Evolutionary conservation across 2,888 invertebrate species (phyloP).

Genomic region (Sinodicranocentrus sp.): DNA sequence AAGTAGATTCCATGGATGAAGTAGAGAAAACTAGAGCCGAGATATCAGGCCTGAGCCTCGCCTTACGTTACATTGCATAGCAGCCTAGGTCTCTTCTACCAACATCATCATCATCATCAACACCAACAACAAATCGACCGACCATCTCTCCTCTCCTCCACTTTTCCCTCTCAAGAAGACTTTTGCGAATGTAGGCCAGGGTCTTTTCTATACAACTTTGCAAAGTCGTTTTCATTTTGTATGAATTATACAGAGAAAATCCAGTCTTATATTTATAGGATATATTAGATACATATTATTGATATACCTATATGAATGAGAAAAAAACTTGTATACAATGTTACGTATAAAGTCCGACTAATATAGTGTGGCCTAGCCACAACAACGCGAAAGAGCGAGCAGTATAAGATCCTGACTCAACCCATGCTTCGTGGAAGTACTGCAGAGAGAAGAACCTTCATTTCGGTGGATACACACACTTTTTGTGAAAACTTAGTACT

Average conservation of each 20-base stretch:
- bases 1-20: not conserved
- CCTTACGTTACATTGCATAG: not conserved
- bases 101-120: constrained; percentile 21
- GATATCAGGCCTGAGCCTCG: constrained; percentile 4
- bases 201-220: constrained; percentile 67
- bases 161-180: constrained; percentile 46
- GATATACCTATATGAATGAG: not conserved
- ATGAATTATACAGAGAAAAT: constrained; percentile 60
- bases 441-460: constrained; percentile 10
- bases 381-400: too few relatives aligned
- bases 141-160: constrained; percentile 35
- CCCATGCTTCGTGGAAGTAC: not conserved
- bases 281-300: too few relatives aligned
- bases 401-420: not conserved
- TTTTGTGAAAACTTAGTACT: too few relatives aligned
- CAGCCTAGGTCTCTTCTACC: constrained; percentile 16
- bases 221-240: constrained; percentile 63
- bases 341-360: too few relatives aligned
- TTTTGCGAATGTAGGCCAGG: constrained; percentile 72
- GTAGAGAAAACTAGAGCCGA: not conserved
- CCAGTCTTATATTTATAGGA: constrained; percentile 41
- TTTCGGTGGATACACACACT: not conserved
- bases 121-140: constrained; percentile 62
- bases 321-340: too few relatives aligned
- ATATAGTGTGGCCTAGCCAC: not conserved